These are phyloP conservation scores for Sparidentex hasta DNA, from an alignment of 2,797 vertebrate species.

Conservation along the genomic window DNA sequence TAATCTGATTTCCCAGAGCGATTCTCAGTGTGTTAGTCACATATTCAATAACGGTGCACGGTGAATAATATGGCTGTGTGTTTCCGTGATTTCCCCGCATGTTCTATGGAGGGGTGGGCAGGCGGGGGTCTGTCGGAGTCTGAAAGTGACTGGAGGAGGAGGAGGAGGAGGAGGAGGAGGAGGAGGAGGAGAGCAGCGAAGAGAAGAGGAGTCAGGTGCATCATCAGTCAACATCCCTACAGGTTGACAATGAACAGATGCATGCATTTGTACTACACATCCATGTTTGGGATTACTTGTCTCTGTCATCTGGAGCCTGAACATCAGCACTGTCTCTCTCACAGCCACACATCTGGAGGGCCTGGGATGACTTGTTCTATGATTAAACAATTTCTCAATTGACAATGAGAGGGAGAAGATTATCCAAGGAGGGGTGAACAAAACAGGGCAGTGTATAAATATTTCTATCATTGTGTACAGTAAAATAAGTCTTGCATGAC, in stretches of 20 bases:
- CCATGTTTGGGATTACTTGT: conserved; percentile 69
- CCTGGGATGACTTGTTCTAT: conserved; percentile 37
- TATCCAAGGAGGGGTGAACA: neutral
- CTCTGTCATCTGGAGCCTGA: conserved; percentile 56
- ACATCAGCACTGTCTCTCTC: conserved; percentile 25
- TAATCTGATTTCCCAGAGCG: conserved; percentile 87
- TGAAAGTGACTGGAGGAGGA: conserved; percentile 53
- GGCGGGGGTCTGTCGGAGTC: conserved; percentile 45
- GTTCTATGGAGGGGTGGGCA: conserved; percentile 37
- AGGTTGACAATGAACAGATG: conserved; percentile 80
- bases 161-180: conserved; percentile 27
- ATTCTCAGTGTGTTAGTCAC: conserved; percentile 85
- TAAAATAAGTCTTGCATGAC: neutral
- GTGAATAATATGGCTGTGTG: conserved; percentile 83
- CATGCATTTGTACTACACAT: conserved; percentile 57
- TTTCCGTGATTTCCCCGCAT: conserved; percentile 64
- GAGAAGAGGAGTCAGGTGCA: conserved; percentile 62
- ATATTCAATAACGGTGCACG: conserved; percentile 84
- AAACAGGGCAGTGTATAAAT: neutral
- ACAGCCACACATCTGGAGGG: conserved; percentile 47
- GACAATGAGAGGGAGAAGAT: conserved; percentile 39
- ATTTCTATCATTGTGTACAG: neutral
- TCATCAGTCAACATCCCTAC: conserved; percentile 79
- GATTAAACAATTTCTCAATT: conserved; percentile 64
- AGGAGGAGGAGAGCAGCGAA: conserved; percentile 29